Conservation (phyloP, 1,140 invertebrate genomes). For the Cydia pomonella region DNA sequence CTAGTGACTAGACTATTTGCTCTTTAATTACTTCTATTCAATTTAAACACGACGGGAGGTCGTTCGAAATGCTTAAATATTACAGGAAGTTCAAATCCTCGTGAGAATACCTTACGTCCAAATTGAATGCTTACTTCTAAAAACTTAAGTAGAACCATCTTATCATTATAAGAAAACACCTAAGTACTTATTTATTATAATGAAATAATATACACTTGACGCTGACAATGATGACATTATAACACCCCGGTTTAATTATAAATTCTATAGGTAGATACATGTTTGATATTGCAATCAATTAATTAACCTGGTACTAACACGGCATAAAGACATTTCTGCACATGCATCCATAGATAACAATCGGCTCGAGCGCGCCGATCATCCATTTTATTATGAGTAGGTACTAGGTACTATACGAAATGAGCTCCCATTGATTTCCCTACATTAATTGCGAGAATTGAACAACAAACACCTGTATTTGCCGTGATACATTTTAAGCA, state of each 20-base stretch:
- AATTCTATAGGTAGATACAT: background rate
- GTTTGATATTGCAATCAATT: background rate
- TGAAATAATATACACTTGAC: background rate
- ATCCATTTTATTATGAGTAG: constrained; percentile 64
- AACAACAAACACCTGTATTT: constrained; percentile 35
- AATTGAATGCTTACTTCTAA: constrained; percentile 3
- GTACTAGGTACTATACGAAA: constrained; percentile 65
- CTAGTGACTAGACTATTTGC: constrained; percentile 39
- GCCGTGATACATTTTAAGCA: constrained; percentile 31
- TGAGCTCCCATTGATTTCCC: constrained; percentile 74
- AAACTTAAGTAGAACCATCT: background rate
- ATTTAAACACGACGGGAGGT: constrained; percentile 47
- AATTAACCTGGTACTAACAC: constrained; percentile 13
- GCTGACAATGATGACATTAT: background rate
- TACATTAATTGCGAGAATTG: constrained; percentile 70
- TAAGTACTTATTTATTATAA: background rate
- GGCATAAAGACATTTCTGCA: constrained; percentile 26
- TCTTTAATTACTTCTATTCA: constrained; percentile 59
- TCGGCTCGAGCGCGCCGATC: constrained; percentile 46
- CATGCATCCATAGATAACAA: constrained; percentile 23
- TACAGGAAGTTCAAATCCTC: constrained; percentile 42
- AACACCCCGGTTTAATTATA: no score
- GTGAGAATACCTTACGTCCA: constrained; percentile 5
- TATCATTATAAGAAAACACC: background rate
- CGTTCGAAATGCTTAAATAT: constrained; percentile 34